Base-by-base conservation (phyloP, 2,888 invertebrate genomes). In the Dichetophora obliterata region DNA sequence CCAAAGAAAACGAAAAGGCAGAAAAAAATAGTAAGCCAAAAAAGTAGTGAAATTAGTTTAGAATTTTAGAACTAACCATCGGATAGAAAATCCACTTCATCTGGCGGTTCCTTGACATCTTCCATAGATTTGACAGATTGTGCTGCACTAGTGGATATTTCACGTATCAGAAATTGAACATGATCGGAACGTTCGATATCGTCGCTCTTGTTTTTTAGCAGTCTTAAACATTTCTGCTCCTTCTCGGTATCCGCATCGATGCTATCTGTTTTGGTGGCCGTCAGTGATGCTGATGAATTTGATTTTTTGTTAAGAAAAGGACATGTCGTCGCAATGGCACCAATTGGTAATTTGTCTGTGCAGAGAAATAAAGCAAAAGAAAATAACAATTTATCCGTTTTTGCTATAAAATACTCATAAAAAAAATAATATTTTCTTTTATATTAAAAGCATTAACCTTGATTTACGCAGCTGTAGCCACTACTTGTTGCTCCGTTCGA, bases 101-200 rank as follows among this genome's bases (percentile, higher is more conserved):
- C 89, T 78, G 83, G 83, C 71, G 84, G 84, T 73, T 88, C 88
- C 76, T 86, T 86, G 24, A 74, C 75, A 11, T 86, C 86, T 72
- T 88, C 88, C 27, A 88, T 86, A 61, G 83, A 81, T 24, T 82
- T 79, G 52, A 82, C 78, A 63, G 93, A 52, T 61, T 74, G 74
- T 16, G 74, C 92, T 72, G 83, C 82, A 4, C 82, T 83, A 61
- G 92, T 92, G 24, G 92, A 93, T 69, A 93, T 94, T 88, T 97
- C 96, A 1, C 95, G 96, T 85, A 98, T 98, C 77, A 96, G 91
- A 89, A 97, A 98, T 90, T 96, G 96, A 0, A 96, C 95, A 87
- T 98, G 97, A 88, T 97, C 97, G 79, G 94, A 95, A 70, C 88
- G 86, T 82, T 89, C 89, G 81, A 88, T 88, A 83, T 89, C 89